phyloP scores from a whole-genome alignment of 92 coral and sea anemone genomes.

The Pocillopora meandrina region DNA sequence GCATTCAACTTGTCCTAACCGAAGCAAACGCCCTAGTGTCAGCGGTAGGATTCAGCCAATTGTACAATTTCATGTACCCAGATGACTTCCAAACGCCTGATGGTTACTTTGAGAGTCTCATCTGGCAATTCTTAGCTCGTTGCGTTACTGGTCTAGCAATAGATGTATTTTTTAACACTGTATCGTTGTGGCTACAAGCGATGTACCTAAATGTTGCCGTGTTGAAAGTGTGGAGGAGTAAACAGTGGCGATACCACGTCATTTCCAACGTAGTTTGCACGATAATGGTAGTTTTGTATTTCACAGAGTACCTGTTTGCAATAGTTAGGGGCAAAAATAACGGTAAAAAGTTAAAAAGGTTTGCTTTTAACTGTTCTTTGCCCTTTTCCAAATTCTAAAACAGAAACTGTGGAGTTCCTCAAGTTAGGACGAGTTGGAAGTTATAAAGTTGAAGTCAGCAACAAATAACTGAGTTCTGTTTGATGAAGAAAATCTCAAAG shows the following conservation, averaged over 20 bases:
- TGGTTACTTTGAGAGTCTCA: conserved; percentile 2
- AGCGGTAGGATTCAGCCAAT: conserved; percentile 62
- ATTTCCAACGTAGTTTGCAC: conserved; percentile 34
- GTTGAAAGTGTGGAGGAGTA: conserved; percentile 47
- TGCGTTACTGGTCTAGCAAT: conserved; percentile 65
- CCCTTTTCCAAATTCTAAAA: conserved; percentile 23
- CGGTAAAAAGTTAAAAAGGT: conserved; percentile 21
- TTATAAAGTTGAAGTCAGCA: too few relatives aligned
- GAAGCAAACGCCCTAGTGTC: conserved; percentile 66
- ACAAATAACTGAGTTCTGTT: too few relatives aligned
- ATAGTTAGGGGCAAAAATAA: conserved; percentile 23
- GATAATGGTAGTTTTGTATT: conserved; percentile 39
- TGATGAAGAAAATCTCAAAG: too few relatives aligned
- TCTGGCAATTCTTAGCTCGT: conserved; percentile 49
- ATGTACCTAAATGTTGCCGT: conserved; percentile 41
- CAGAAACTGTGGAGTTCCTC: too few relatives aligned
- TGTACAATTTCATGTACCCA: conserved; percentile 60
- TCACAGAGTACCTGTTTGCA: conserved; percentile 46
- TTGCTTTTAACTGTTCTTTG: conserved; percentile 30
- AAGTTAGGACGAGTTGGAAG: too few relatives aligned
- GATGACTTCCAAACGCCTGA: conserved; percentile 28
- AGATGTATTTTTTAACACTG: conserved; percentile 53
- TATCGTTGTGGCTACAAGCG: conserved; percentile 56
- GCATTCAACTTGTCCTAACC: conserved; percentile 68
- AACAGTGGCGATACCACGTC: conserved; percentile 52